A percentile compares a stretch with the other conserved stretches of the same genome.
Conservation (phyloP, 2,797 vertebrate species). For the Sebastes steindachneri region DNA sequence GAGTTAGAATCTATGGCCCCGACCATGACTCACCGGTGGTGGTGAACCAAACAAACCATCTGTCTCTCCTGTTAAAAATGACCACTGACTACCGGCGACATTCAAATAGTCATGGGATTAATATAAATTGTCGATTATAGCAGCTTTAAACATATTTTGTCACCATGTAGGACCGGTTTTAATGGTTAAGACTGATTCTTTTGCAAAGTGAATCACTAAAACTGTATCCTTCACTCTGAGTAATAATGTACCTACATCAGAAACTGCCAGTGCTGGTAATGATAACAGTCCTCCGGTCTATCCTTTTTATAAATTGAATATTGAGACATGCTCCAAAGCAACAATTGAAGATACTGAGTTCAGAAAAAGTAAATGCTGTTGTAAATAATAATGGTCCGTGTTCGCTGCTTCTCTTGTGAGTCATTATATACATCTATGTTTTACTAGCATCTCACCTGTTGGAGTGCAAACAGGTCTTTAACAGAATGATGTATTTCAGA, state of each 20-base stretch:
- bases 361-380: neutral
- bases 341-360: neutral
- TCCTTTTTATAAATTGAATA: neutral
- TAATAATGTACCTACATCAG: neutral
- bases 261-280: neutral
- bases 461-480: neutral
- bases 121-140: neutral
- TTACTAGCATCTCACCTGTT: neutral
- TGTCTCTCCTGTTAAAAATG: neutral
- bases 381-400: neutral
- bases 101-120: neutral
- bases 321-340: neutral
- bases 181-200: neutral
- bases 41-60: neutral
- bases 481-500: neutral
- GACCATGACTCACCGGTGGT: neutral
- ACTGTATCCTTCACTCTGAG: neutral
- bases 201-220: neutral
- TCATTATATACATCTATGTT: neutral
- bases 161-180: neutral
- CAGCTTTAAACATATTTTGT: neutral
- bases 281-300: neutral
- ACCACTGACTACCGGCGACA: too few species aligned
- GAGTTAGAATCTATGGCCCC: neutral
- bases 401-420: neutral